Evolutionary conservation across 2,797 vertebrate genomes (phyloP), one percentile per base, ranked within the genome.

Genomic region (Poeciliopsis presidionis): DNA sequence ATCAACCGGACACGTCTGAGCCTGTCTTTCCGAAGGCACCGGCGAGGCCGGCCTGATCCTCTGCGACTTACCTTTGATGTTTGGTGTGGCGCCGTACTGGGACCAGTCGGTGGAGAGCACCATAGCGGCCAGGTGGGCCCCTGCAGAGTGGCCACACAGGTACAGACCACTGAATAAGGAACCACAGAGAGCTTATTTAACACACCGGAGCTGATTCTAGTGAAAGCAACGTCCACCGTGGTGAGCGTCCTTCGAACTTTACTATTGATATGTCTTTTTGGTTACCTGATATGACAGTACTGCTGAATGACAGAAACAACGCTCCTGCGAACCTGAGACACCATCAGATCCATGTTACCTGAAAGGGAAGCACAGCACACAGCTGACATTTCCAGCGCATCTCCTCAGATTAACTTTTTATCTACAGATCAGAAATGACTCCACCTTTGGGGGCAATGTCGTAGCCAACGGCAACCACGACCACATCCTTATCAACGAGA

Each of bases 61-160:
- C 16, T 5, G 39, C 8, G 2, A 51, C 53, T 86, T 39, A 98
- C 98, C 98, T 98, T 94, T 97, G 82, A 99, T 95, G 80, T 97
- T 92, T 22, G 97, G 97, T 0, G 75, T 87, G 73, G 95, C 80
- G n/a, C 78, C 87, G 0, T 94, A 96, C 80, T 96, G 88, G 0
- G 94, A 93, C 98, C 98, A 99, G 88, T 97, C 93, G 0, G 96
- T 97, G 80, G 96, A 96, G 77, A 99, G 95, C 74, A 96, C 92
- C 98, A 99, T 98, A 36, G 97, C 96, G 0, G 95, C 96, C 87
- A 99, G 92, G 53, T 99, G 98, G 81, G 97, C 98, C 1, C 98
- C 98, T 0, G 98, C 97, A 0, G 98, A 99, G 90, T 99, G 98
- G 67, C 98, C 98, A 1, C 97, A 98, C 83, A 99, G 88, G 88